Evolutionary conservation across 2,113 vertebrate genomes (phyloP).

Genomic region (Ifrita kowaldi): DNA sequence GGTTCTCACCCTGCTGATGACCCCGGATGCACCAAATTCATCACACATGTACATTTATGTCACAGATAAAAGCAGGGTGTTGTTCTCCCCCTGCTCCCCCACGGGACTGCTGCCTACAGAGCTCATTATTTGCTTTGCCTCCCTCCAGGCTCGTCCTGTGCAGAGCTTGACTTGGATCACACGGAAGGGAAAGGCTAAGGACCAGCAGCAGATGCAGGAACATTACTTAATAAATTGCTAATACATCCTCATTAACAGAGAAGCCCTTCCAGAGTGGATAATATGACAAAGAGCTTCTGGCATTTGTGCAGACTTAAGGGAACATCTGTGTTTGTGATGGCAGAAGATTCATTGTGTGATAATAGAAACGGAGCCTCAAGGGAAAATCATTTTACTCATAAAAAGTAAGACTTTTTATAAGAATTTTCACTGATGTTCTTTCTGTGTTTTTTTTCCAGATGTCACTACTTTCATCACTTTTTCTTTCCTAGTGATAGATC

Average conservation of each 20-base stretch:
- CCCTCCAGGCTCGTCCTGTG: neutral
- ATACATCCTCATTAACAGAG: neutral
- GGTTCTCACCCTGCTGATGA: neutral
- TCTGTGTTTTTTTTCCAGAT: too few relatives aligned
- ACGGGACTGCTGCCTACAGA: neutral
- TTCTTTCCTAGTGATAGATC: neutral
- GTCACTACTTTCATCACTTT: neutral
- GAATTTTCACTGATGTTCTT: neutral
- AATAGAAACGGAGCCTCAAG: neutral
- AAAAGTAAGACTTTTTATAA: neutral
- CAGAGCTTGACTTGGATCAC: neutral
- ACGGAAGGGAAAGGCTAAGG: neutral
- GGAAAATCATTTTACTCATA: neutral
- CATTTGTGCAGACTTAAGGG: neutral
- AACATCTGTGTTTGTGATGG: slow-evolving; percentile 33
- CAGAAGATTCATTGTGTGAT: neutral
- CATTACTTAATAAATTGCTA: neutral
- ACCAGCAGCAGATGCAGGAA: neutral
- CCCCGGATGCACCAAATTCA: too few relatives aligned
- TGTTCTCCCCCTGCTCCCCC: neutral
- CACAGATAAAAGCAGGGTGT: neutral
- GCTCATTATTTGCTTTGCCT: neutral
- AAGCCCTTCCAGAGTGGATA: slow-evolving; percentile 11
- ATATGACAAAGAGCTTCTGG: neutral
- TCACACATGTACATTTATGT: neutral